Base-by-base conservation (phyloP, 2,888 invertebrate species). In the Macrosoma leucophasiata region DNA sequence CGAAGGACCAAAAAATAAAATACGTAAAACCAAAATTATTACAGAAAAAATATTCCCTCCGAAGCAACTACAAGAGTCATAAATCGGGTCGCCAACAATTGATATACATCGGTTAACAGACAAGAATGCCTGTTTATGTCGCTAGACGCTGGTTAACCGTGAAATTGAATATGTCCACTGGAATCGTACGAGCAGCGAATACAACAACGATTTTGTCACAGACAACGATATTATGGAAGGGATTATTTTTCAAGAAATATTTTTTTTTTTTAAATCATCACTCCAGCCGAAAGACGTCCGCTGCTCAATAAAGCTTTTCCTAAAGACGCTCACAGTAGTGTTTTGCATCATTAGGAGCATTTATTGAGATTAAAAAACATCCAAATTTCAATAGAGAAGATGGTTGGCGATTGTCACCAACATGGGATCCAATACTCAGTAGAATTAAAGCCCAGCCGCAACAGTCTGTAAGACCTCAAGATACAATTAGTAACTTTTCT, bases 111-210 rank as follows among this genome's bases (percentile, higher is more conserved):
- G 30, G 31, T 39, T 37, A 39, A 34, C 43, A 15, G 31, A 30
- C 24, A 14, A 32, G 44, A 49, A 46, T 41, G 33, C 42, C 48
- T 55, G 59, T 60, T 60, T 60, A 55, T 58, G 48, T 50, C 52
- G 39, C 43, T n/a, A n/a, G n/a, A 29, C 40, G 33, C 48, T 52
- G 55, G 50, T 55, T 58, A 55, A 47, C 58, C 61, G 62, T 65
- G 62, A 67, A 67, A 67, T 65, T 62, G 63, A 67, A 65, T 63
- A 57, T 61, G 61, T 65, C 65, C 64, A 50, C 56, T 52, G 60
- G 55, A 55, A 60, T 58, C 52, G 56, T 58, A 55, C 52, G 52
- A 38, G 47, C 47, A 41, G 41, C 57, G 57, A 56, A 52, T 56
- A 55, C 52, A 48, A 56, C 46, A 48, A 51, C 43, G 47, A 45